These are phyloP conservation scores for Malacoraja senta DNA, from an alignment of 2,797 vertebrate species.

Conservation along the genomic window DNA sequence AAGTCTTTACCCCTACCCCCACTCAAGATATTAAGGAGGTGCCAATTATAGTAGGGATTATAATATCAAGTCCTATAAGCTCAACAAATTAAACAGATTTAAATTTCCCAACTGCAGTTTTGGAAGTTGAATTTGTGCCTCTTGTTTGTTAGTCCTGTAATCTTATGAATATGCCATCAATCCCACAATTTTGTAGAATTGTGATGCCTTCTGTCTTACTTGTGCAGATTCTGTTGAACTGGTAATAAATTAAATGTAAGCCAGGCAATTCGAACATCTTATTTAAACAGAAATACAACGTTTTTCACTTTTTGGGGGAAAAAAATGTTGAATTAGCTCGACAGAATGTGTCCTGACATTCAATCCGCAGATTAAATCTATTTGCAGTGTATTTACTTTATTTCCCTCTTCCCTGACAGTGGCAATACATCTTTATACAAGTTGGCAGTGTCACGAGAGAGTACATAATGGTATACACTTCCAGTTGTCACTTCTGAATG, in stretches of 20 bases:
- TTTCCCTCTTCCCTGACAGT: not conserved
- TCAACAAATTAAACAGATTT: too few species aligned
- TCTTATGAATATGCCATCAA: too few species aligned
- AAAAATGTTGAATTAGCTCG: not conserved
- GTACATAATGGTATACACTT: not conserved
- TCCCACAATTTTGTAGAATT: not conserved
- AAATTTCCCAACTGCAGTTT: too few species aligned
- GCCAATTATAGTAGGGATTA: too few species aligned
- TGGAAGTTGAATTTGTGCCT: too few species aligned
- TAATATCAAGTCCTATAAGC: too few species aligned
- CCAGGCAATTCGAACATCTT: not conserved
- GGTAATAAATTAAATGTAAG: not conserved
- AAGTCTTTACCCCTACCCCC: too few species aligned
- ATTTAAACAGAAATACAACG: not conserved
- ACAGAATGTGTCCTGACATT: not conserved
- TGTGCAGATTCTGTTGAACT: not conserved
- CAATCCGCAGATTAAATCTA: slow-evolving; percentile 9
- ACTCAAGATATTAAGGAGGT: too few species aligned
- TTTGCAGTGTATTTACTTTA: slow-evolving; percentile 16
- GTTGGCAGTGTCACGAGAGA: not conserved
- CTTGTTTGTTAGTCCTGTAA: too few species aligned
- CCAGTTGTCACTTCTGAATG: not conserved
- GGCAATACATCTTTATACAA: slow-evolving; percentile 3
- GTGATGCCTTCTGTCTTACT: not conserved
- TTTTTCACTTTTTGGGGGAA: not conserved